These are phyloP conservation scores for Stenchaetothrips biformis DNA, from an alignment of 2,888 invertebrate species.

Conservation along the genomic window DNA sequence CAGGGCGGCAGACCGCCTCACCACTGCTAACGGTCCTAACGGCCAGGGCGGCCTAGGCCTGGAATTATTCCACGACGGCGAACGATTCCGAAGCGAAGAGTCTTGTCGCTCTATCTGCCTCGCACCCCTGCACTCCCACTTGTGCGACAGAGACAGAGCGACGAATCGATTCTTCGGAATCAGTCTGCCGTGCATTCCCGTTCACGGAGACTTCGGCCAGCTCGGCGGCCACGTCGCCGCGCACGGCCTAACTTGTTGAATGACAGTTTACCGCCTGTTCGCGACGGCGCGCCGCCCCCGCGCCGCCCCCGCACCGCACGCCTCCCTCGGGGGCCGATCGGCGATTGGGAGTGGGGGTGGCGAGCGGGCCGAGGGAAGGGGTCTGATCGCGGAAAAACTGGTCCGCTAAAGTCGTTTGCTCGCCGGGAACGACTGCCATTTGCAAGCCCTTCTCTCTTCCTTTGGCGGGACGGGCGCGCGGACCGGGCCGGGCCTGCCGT, in stretches of 20 bases:
- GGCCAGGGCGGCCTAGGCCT: background rate
- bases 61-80: no score
- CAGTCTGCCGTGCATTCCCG: background rate
- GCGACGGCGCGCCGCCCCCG: background rate
- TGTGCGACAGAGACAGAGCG: background rate
- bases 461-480: no score
- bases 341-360: background rate
- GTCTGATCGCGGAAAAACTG: constrained; percentile 1
- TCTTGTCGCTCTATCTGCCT: no score
- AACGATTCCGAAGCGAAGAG: no score
- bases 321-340: background rate
- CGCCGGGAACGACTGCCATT: background rate
- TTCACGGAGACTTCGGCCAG: background rate
- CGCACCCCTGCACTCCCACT: no score
- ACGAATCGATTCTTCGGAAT: background rate
- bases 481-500: background rate
- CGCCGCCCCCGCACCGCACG: background rate
- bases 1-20: background rate
- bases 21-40: background rate
- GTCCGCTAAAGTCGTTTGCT: background rate
- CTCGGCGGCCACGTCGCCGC: background rate
- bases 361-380: background rate
- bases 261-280: background rate
- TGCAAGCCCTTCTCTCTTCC: background rate
- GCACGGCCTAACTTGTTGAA: constrained; percentile 6